phyloP scores from a whole-genome alignment of 1,140 invertebrate genomes.

The Ostrea edulis region DNA sequence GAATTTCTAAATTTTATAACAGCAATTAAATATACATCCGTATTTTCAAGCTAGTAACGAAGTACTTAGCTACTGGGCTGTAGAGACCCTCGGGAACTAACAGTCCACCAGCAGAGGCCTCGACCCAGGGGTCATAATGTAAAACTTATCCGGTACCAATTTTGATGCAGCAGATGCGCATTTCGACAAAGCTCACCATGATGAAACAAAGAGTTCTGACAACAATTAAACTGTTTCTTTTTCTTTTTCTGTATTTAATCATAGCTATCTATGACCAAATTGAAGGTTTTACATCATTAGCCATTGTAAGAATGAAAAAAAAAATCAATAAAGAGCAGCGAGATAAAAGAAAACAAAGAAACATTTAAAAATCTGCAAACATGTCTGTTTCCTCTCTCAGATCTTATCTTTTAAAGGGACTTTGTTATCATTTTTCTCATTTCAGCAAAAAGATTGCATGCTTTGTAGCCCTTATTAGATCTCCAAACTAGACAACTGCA shows the following conservation, averaged over 20 bases:
- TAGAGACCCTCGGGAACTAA: too few species aligned
- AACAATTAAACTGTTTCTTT: not conserved
- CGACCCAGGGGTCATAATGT: too few species aligned
- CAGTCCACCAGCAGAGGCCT: too few species aligned
- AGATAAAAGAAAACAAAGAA: not conserved
- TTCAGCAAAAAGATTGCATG: not conserved
- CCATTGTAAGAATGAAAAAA: not conserved
- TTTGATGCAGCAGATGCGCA: too few species aligned
- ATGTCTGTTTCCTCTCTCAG: not conserved
- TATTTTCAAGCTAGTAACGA: too few species aligned
- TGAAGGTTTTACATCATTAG: not conserved
- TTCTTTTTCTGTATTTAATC: not conserved
- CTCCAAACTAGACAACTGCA: not conserved
- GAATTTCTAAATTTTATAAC: too few species aligned
- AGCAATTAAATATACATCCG: too few species aligned
- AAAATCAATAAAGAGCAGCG: not conserved
- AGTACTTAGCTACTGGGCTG: too few species aligned
- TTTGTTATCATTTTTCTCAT: not conserved
- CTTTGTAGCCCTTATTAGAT: not conserved
- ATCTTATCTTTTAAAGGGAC: not conserved
- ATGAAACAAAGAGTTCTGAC: too few species aligned
- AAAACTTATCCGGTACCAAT: too few species aligned
- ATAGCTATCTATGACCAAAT: conserved; percentile 9
- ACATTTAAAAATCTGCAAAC: conserved; percentile 20
- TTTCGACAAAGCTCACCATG: too few species aligned